Base-by-base conservation (phyloP, 2,888 invertebrate genomes). In the Carterocephalus palaemon region DNA sequence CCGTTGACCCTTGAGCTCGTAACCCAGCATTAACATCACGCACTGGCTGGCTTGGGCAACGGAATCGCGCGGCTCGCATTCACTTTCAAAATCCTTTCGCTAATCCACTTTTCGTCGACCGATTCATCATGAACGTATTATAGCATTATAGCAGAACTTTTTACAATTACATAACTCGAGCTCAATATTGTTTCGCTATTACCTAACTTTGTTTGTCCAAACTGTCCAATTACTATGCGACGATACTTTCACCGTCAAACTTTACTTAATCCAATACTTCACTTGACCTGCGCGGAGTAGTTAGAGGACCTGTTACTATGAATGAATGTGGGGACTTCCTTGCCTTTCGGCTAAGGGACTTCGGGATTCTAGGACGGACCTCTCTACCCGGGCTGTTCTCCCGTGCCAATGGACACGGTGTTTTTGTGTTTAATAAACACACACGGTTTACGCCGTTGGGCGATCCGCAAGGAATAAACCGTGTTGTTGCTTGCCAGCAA, bases 11-110 rank as follows among this genome's bases (percentile, higher is more conserved):
- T 20, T 28, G 22, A 23, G 17, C 17, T 8, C 24, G 17, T 23
- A 40, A 41, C 15, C 20, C 7, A 3, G 24, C 43, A 53, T 58
- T 48, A 52, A 53, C 51, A 55, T 47, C 33, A 48, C 49, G 51
- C 52, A 55, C n/a, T n/a, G n/a, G n/a, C n/a, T 49, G 53, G 41
- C 46, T 61, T 61, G 59, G 53, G 59, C 54, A 60, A 60, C 49
- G 40, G 13, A 34, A 19, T 46, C 46, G 48, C 49, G 34, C 43
- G 37, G 45, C 41, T 37, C 40, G 46, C 58, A 51, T 55, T 60
- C 61, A 57, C 61, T 61, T 61, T 60, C 56, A 57, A 56, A 57
- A 57, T 57, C 59, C 60, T 59, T 57, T 60, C 60, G 56, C 60
- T 52, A 42, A 10, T 23, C n/a, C 12, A 43, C 15, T 28, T 43